Percentiles rank a stretch among this genome's conserved stretches.
Evolutionary conservation across 2,113 vertebrate genomes (phyloP).

Genomic region (Phyllostomus hastatus): DNA sequence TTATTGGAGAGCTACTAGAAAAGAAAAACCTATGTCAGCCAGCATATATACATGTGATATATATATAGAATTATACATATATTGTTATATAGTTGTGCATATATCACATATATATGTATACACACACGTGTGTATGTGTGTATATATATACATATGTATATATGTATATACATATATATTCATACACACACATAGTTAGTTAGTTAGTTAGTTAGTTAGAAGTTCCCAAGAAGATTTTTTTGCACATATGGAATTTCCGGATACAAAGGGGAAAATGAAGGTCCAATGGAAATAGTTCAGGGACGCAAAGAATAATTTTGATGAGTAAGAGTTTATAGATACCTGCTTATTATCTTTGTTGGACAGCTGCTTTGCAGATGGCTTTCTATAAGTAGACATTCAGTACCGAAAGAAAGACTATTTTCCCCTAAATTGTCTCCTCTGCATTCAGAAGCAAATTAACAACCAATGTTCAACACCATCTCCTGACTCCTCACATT

Average conservation of each 20-base stretch:
- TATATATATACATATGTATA: not conserved
- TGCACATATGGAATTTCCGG: not conserved
- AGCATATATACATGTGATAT: not conserved
- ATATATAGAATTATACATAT: not conserved
- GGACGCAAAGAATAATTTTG: not conserved
- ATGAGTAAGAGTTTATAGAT: not conserved
- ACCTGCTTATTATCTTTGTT: not conserved
- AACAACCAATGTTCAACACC: not conserved
- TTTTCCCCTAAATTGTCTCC: not conserved
- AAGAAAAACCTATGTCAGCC: not conserved
- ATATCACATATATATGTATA: too few species aligned
- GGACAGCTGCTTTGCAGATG: not conserved
- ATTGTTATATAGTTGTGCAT: too few species aligned
- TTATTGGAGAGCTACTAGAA: constrained; percentile 28
- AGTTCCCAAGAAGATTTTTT: not conserved
- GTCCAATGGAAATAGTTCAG: not conserved
- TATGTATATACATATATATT: not conserved
- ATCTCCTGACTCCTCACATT: not conserved
- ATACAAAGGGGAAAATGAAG: not conserved
- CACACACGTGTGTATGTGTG: too few species aligned
- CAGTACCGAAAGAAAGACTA: not conserved
- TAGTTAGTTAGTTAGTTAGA: not conserved
- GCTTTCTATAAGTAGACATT: not conserved
- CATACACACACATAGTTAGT: too few species aligned
- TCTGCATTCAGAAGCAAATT: not conserved